A percentile compares a stretch with the other conserved stretches of the same genome.
These are phyloP conservation scores for Hoplodrina blanda DNA, from an alignment of 2,888 invertebrate species.

Conservation along the genomic window DNA sequence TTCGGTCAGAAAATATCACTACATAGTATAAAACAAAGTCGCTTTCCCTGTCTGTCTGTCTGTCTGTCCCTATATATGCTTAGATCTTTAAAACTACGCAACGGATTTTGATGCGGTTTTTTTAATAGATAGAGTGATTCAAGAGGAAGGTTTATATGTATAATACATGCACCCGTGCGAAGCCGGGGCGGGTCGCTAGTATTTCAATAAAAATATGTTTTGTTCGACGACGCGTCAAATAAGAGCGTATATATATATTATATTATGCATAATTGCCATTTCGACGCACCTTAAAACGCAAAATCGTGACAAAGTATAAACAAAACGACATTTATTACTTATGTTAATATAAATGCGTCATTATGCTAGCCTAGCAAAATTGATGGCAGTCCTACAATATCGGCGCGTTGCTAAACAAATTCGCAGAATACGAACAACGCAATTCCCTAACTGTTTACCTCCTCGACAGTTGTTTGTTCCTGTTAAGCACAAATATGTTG, in stretches of 20 bases:
- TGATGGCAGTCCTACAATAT: conserved; percentile 37
- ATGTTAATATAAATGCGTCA: conserved; percentile 29
- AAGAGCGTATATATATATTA: background rate
- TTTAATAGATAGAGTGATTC: too few relatives aligned
- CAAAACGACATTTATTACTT: conserved; percentile 29
- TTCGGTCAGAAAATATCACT: too few relatives aligned
- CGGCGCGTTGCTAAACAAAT: conserved; percentile 41
- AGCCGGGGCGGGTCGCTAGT: too few relatives aligned
- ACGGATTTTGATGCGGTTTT: too few relatives aligned
- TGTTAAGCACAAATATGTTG: conserved; percentile 4
- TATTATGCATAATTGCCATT: conserved; percentile 6
- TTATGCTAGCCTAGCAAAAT: conserved; percentile 35
- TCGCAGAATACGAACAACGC: conserved; percentile 56
- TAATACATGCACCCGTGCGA: too few relatives aligned
- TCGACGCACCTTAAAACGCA: conserved; percentile 1
- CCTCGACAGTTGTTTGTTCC: conserved; percentile 19
- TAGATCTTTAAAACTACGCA: too few relatives aligned
- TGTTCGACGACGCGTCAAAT: conserved; percentile 11
- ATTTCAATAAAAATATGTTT: too few relatives aligned
- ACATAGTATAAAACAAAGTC: too few relatives aligned
- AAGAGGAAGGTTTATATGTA: too few relatives aligned
- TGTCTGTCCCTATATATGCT: too few relatives aligned
- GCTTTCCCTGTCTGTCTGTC: too few relatives aligned
- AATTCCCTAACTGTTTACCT: conserved; percentile 34
- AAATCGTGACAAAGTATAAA: conserved; percentile 38